A percentile compares a stretch with the other conserved stretches of the same genome.
phyloP scores from a whole-genome alignment of 1,140 invertebrate species.

The Tetramorium simillimum region DNA sequence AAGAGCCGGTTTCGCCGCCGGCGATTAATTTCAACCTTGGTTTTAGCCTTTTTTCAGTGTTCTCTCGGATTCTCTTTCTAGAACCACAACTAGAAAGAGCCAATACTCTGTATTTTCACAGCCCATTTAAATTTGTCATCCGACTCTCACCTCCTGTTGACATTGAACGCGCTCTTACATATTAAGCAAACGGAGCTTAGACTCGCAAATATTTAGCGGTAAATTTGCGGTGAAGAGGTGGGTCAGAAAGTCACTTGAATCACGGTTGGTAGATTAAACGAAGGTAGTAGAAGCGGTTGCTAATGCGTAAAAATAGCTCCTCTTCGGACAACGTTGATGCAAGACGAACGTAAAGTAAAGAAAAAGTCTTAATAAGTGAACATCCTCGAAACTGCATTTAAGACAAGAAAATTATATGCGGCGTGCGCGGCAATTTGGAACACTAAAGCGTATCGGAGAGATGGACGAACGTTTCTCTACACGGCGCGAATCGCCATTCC shows the following conservation, averaged over 20 bases:
- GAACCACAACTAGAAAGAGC: neutral
- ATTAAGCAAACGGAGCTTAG: neutral
- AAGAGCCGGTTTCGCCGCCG: constrained; percentile 22
- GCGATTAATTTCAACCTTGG: constrained; percentile 37
- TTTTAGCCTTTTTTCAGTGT: no score
- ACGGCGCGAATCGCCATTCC: neutral
- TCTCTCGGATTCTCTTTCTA: constrained; percentile 17
- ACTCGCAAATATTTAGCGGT: constrained; percentile 13
- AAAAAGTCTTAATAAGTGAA: neutral
- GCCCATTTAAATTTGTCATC: neutral
- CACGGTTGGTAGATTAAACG: neutral
- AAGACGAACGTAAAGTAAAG: neutral
- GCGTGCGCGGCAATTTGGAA: constrained; percentile 12
- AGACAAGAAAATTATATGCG: constrained; percentile 38
- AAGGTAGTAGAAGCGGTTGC: neutral
- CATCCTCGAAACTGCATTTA: constrained; percentile 4
- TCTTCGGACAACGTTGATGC: neutral
- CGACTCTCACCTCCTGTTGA: constrained; percentile 33
- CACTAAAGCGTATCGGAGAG: constrained; percentile 8
- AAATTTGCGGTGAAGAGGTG: neutral
- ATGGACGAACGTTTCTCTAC: constrained; percentile 2
- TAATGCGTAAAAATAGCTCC: constrained; percentile 11
- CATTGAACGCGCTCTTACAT: constrained; percentile 15
- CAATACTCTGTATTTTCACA: neutral
- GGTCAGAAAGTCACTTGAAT: neutral